phyloP scores from a whole-genome alignment of 2,797 vertebrate genomes.

The Arnoldichthys spilopterus region DNA sequence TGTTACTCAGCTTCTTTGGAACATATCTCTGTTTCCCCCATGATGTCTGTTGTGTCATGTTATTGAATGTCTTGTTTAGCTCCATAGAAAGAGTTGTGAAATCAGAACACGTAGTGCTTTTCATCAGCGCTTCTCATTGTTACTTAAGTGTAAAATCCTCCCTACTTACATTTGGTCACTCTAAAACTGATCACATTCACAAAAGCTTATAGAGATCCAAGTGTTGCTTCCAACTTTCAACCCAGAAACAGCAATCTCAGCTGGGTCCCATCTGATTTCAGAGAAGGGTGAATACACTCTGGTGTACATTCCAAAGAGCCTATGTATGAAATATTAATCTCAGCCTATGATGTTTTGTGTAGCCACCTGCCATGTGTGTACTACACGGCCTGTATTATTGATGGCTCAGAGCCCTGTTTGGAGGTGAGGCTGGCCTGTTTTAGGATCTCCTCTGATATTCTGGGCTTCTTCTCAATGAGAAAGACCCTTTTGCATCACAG shows the following conservation, averaged over 20 bases:
- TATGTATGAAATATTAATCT: conserved; percentile 57
- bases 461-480: conserved; percentile 41
- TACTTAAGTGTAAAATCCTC: background rate
- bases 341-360: conserved; percentile 54
- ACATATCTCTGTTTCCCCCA: background rate
- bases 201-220: background rate
- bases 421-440: conserved; percentile 41
- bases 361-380: conserved; percentile 53
- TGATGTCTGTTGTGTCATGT: background rate
- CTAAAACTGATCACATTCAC: background rate
- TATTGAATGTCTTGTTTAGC: conserved; percentile 8
- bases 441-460: conserved; percentile 46
- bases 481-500: conserved; percentile 4
- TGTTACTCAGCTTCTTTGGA: background rate
- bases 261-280: conserved; percentile 25
- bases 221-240: background rate
- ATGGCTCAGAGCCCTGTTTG: conserved; percentile 29
- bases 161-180: background rate
- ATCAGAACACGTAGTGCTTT: background rate
- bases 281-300: conserved; percentile 20
- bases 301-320: conserved; percentile 48
- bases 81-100: background rate
- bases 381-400: conserved; percentile 58
- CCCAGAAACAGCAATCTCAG: conserved; percentile 13
- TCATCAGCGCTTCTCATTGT: background rate